phyloP scores from a whole-genome alignment of 2,888 invertebrate species.

The Polia nebulosa region DNA sequence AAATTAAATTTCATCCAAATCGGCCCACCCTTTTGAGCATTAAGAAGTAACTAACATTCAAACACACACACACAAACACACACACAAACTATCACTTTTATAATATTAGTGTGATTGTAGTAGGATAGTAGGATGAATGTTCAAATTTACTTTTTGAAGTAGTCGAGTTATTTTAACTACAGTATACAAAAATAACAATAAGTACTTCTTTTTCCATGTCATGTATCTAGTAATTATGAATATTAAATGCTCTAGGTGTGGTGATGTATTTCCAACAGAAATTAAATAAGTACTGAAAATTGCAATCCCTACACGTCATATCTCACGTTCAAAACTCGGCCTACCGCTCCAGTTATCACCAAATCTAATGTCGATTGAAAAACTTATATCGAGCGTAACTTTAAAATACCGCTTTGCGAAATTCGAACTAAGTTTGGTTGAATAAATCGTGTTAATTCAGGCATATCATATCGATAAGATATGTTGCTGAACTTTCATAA shows the following conservation, averaged over 20 bases:
- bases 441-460: conserved; percentile 63
- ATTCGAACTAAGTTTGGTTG: conserved; percentile 55
- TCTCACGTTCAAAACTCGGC: conserved; percentile 40
- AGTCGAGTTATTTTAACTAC: too few species aligned
- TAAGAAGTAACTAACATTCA: too few species aligned
- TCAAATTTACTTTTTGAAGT: too few species aligned
- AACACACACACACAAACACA: too few species aligned
- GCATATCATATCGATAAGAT: conserved; percentile 48
- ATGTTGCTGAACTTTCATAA: conserved; percentile 49
- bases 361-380: conserved; percentile 70
- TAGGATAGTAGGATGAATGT: too few species aligned
- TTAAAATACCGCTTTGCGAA: conserved; percentile 60
- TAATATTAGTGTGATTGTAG: too few species aligned
- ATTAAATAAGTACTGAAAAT: background rate
- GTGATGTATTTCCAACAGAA: too few species aligned
- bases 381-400: conserved; percentile 67
- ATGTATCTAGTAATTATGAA: too few species aligned
- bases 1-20: too few species aligned
- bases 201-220: background rate
- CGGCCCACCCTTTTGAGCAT: too few species aligned
- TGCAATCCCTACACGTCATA: conserved; percentile 44
- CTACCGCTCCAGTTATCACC: conserved; percentile 66
- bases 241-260: too few species aligned
- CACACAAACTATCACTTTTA: too few species aligned
- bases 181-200: background rate